Percentiles rank a stretch among this genome's conserved stretches.
These are phyloP conservation scores for Boulengeromyrus knoepffleri DNA, from an alignment of 2,113 vertebrate genomes.

Conservation along the genomic window DNA sequence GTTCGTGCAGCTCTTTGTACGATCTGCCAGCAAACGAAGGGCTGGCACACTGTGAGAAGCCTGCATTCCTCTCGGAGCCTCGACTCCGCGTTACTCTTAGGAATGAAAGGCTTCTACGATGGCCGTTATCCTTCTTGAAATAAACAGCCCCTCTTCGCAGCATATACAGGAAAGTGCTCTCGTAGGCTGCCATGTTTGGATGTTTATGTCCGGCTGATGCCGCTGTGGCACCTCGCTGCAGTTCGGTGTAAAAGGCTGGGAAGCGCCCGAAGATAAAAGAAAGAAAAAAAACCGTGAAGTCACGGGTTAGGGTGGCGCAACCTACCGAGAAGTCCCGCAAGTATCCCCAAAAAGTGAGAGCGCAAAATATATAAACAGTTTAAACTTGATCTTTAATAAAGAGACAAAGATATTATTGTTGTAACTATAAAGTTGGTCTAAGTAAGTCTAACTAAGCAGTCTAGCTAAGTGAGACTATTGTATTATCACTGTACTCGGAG, in stretches of 20 bases:
- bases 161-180: constrained; percentile 4
- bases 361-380: background rate
- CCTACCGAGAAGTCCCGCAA: background rate
- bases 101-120: background rate
- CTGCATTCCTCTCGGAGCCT: constrained; percentile 11
- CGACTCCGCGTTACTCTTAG: background rate
- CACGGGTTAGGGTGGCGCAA: background rate
- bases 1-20: constrained; percentile 53
- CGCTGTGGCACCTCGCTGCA: background rate
- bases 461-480: background rate
- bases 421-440: background rate
- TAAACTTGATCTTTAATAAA: background rate
- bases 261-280: background rate
- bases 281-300: background rate
- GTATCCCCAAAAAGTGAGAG: background rate
- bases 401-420: background rate
- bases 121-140: background rate
- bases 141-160: constrained; percentile 1
- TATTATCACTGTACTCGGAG: background rate
- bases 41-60: constrained; percentile 9
- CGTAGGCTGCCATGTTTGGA: constrained; percentile 21
- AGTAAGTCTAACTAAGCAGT: background rate
- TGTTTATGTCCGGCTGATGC: background rate
- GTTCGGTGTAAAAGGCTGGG: constrained; percentile 14
- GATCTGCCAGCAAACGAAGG: constrained; percentile 28